Conservation (phyloP, 2,888 invertebrate genomes). For the Lasioglossum oenotherae region DNA sequence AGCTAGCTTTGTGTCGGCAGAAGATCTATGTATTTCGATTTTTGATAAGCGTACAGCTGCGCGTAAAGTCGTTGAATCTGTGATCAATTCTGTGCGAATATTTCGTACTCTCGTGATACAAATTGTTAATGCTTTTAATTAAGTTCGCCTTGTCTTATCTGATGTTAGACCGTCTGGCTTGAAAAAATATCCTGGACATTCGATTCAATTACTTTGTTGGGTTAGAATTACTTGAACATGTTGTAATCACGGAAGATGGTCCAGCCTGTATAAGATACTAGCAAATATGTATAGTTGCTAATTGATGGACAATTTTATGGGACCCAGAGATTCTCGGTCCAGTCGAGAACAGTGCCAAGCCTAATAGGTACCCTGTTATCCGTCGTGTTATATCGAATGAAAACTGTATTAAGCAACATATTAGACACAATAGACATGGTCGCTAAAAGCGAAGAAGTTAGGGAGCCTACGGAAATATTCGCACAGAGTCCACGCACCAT, state of each 20-base stretch:
- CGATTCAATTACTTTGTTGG: background rate
- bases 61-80: conserved; percentile 12
- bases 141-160: background rate
- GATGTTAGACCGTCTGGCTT: no score
- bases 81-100: conserved; percentile 53
- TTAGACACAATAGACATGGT: background rate
- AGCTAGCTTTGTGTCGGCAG: conserved; percentile 46
- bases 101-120: background rate
- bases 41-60: conserved; percentile 29
- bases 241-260: no score
- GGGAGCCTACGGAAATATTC: conserved; percentile 36
- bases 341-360: no score
- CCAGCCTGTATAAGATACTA: no score
- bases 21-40: conserved; percentile 23
- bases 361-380: no score
- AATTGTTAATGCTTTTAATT: background rate
- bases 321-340: no score
- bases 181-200: background rate
- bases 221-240: background rate
- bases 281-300: no score
- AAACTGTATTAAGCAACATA: no score
- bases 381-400: no score
- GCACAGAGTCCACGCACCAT: conserved; percentile 23
- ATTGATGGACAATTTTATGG: no score
- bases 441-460: background rate